A percentile compares a stretch with the other conserved stretches of the same genome.
These are phyloP conservation scores for Mobula birostris DNA, from an alignment of 2,113 vertebrate species.

Conservation along the genomic window DNA sequence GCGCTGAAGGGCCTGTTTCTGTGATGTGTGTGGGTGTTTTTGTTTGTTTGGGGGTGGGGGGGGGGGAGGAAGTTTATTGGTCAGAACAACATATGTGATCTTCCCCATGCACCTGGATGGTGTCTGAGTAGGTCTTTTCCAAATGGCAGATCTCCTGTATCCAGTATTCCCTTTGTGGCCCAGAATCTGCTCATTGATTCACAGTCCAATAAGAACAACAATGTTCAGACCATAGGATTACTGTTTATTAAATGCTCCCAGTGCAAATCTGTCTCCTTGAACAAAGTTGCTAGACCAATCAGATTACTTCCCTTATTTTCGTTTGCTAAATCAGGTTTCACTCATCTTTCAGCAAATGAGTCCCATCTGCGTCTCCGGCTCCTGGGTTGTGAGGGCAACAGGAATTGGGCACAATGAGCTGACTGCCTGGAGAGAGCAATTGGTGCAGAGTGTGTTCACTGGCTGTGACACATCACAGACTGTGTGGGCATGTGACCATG, in stretches of 20 bases:
- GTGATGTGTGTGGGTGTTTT: no score
- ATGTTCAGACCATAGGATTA: neutral
- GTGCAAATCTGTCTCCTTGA: neutral
- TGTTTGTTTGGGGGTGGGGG: no score
- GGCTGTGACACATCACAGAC: neutral
- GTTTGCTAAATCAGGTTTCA: neutral
- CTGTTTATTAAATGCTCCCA: neutral
- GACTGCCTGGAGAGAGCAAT: neutral
- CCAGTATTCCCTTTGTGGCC: no score
- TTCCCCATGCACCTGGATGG: no score
- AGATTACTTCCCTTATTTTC: neutral
- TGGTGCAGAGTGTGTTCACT: neutral
- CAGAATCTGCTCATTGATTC: no score
- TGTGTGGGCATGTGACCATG: neutral
- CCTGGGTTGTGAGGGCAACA: neutral
- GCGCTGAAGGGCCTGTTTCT: no score
- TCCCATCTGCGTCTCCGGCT: neutral
- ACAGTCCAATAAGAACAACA: slow-evolving; percentile 1
- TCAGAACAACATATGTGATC: no score
- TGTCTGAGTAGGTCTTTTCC: no score
- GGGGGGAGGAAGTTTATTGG: no score
- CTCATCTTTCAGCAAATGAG: neutral
- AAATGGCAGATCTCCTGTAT: no score
- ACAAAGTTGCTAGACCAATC: neutral
- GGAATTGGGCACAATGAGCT: neutral